phyloP scores from a whole-genome alignment of 2,113 vertebrate species.

The Prionailurus viverrinus region DNA sequence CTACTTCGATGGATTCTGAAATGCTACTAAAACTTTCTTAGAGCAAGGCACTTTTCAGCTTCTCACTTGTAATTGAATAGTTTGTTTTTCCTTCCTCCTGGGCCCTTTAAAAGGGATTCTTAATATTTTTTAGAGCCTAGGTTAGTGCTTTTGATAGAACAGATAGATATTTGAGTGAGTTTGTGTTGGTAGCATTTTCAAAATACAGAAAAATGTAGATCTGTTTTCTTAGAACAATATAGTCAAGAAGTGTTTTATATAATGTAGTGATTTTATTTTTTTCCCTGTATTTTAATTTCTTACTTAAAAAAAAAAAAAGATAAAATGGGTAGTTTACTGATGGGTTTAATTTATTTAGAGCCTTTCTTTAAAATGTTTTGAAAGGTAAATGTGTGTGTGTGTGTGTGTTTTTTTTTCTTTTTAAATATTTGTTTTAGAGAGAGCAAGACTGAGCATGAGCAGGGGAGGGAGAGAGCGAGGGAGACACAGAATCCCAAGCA shows the following conservation, averaged over 20 bases:
- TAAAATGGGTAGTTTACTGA: not conserved
- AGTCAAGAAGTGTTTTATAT: constrained; percentile 38
- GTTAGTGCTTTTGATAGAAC: not conserved
- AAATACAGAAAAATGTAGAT: not conserved
- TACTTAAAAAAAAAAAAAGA: too few species aligned
- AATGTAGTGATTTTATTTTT: not conserved
- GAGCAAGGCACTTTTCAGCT: not conserved
- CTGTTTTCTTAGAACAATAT: not conserved
- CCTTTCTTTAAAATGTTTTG: constrained; percentile 31
- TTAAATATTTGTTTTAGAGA: too few species aligned
- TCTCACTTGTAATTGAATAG: not conserved
- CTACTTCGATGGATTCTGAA: not conserved
- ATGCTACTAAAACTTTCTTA: not conserved
- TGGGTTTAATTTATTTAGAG: constrained; percentile 8
- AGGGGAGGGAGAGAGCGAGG: too few species aligned
- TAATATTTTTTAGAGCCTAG: not conserved
- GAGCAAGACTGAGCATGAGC: too few species aligned
- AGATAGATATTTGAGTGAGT: not conserved
- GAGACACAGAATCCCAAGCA: too few species aligned
- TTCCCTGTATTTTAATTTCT: not conserved
- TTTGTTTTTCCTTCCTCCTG: not conserved
- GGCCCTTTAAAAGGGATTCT: not conserved
- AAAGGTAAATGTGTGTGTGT: not conserved
- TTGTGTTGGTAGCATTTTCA: constrained; percentile 8
- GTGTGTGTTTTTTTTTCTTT: too few species aligned